Percentiles rank a stretch among this genome's conserved stretches.
Conservation (phyloP, 2,797 vertebrate genomes). For the Hyperoplus immaculatus region DNA sequence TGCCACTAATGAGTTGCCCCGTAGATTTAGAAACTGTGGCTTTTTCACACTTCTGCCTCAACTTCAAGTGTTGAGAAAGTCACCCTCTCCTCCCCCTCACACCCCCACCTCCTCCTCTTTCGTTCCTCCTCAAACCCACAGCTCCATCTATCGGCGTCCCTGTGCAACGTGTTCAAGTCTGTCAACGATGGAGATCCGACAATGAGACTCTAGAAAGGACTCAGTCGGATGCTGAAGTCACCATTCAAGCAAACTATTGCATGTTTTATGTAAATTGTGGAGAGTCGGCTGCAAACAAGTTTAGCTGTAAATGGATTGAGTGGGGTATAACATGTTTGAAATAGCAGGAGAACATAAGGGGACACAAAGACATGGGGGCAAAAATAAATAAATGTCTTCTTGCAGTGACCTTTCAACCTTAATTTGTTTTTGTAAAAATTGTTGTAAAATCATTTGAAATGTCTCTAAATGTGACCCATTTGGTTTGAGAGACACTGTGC, state of each 20-base stretch:
- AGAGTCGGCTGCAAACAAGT: constrained; percentile 36
- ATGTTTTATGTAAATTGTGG: constrained; percentile 36
- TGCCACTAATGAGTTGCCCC: constrained; percentile 76
- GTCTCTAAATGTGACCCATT: constrained; percentile 50
- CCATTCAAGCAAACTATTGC: constrained; percentile 21
- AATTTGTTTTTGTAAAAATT: constrained; percentile 35
- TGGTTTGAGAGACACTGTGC: constrained; percentile 44
- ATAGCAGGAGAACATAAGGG: constrained; percentile 1
- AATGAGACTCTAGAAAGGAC: constrained; percentile 40
- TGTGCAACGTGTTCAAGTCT: constrained; percentile 35
- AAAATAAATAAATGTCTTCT: constrained; percentile 22
- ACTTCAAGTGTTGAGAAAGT: constrained; percentile 77
- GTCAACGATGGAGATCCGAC: constrained; percentile 43
- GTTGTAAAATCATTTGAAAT: constrained; percentile 27
- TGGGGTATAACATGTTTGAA: constrained; percentile 36
- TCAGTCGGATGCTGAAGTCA: constrained; percentile 35
- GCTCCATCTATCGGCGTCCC: constrained; percentile 79
- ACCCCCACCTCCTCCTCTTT: constrained; percentile 9
- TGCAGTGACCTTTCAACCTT: constrained; percentile 52
- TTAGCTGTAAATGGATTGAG: constrained; percentile 30
- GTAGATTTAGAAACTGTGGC: constrained; percentile 72
- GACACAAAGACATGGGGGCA: constrained; percentile 4
- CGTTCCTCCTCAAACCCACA: constrained; percentile 79
- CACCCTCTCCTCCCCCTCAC: constrained; percentile 9
- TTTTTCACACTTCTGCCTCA: constrained; percentile 76